Evolutionary conservation across 2,888 invertebrate genomes (phyloP), one percentile per base, ranked within the genome.

Genomic region (Melipona bicolor): DNA sequence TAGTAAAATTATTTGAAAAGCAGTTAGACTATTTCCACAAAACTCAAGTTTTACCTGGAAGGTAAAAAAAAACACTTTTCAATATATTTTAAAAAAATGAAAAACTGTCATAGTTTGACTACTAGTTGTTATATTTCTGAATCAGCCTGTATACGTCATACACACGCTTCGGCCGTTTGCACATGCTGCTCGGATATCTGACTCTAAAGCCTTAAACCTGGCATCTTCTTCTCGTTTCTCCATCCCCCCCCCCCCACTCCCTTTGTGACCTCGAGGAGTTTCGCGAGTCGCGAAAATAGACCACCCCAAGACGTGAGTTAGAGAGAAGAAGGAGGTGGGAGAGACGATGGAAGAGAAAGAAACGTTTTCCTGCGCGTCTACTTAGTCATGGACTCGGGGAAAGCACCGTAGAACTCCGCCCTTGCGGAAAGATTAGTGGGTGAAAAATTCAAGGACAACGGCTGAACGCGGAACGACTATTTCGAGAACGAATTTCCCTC

Each of bases 231-330:
- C 27, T 15, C 13, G n/a, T 21, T n/a, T 32, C 61, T 43, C 19
- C 36, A 27, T 27, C 27, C 27, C 27, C 36, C 36, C 36, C 36
- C 9, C 1, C 0, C 36, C 36, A 36, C 68, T 68, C 52, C 69
- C 62, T 27, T 54, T 73, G 61, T 84, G 83, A 86, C 74, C 82
- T 75, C 87, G 77, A 76, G 73, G 81, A 81, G 81, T 79, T 82
- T 86, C 75, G 84, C 81, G 84, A 85, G 73, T 84, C 83, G 83
- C 88, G 83, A 88, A 89, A 89, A 89, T 89, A 87, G 89, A 89
- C 81, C 86, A 85, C 80, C 85, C 83, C 65, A 72, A 75, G 64
- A 70, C n/a, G 11, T 50, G 49, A n/a, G 27, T 27, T 56, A 27
- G 43, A 21, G 27, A 36, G n/a, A 54, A 19, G n/a, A 9, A 32